Base-by-base conservation (phyloP, 1,140 invertebrate genomes). In the Halotydeus destructor region DNA sequence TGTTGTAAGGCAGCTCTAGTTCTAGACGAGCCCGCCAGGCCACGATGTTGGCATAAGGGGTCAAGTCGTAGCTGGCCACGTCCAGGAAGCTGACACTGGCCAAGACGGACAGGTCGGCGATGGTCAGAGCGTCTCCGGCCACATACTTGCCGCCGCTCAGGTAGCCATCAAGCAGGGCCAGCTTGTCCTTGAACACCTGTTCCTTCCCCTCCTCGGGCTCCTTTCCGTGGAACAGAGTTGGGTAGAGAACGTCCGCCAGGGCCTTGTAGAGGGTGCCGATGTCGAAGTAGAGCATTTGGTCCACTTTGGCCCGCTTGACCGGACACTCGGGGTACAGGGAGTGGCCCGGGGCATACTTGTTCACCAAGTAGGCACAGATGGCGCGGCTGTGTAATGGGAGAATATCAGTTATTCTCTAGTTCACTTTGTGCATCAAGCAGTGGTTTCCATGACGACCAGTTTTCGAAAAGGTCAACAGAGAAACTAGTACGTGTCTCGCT, bases 11-110 rank as follows among this genome's bases (percentile, higher is more conserved):
- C 9, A 41, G 14, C 6, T 25, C 57, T 93, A 18, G 72, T 70
- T 4, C 58, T 89, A 1, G 61, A 74, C 23, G 85, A 93, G 55
- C 63, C 94, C 8, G 58, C 93, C 19, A 70, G 72, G 44, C 89
- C 94, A 71, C 86, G 83, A 46, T 3, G 12, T 22, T 26, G 5
- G 3, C 21, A 28, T 22, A 46, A 3, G 25, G 60, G 72, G 86
- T 36, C 84, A 96, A 57, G 84, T 97, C 6, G 38, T 46, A 46
- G 8, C 80, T 83, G 0, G 72, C 76, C 54, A 50, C 43, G n/a
- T 46, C 44, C 18, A 32, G 19, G 22, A 45, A 46, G n/a, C 41
- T 23, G 9, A 58, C 33, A 24, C 52, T 45, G 31, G 51, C 49
- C 21, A 56, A 49, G 14, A 60, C 30, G 6, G 56, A 53, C 16